These are phyloP conservation scores for Sphaerophoria taeniata DNA, from an alignment of 2,888 invertebrate species.

Conservation along the genomic window DNA sequence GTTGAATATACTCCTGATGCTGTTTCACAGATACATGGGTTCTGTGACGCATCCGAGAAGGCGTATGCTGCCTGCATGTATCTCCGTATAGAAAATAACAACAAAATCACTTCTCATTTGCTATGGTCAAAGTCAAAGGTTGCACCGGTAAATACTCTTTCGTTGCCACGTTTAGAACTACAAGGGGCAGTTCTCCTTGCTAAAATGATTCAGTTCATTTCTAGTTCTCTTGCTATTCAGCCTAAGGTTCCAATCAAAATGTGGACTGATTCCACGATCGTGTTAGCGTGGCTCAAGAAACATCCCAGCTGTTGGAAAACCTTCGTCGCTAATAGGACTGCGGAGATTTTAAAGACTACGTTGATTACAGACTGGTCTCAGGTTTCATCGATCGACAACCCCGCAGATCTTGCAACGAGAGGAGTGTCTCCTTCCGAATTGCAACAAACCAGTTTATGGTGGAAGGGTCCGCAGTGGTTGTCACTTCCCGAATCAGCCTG, in stretches of 20 bases:
- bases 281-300: conserved; percentile 30
- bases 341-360: conserved; percentile 12
- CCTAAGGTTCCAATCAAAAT: neutral
- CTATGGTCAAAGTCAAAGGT: conserved; percentile 36
- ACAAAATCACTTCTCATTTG: conserved; percentile 1
- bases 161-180: conserved; percentile 37
- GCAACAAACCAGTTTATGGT: conserved; percentile 32
- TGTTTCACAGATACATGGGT: conserved; percentile 37
- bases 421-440: conserved; percentile 31
- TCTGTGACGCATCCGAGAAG: conserved; percentile 57
- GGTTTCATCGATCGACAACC: conserved; percentile 46
- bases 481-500: conserved; percentile 25
- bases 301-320: conserved; percentile 45
- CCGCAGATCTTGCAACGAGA: conserved; percentile 48
- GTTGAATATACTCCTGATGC: conserved; percentile 21
- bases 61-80: conserved; percentile 43
- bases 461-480: conserved; percentile 50
- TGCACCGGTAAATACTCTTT: conserved; percentile 40
- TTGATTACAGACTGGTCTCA: conserved; percentile 36
- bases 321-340: conserved; percentile 51
- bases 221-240: neutral
- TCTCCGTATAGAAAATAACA: neutral
- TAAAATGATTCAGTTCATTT: neutral
- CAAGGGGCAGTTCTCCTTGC: conserved; percentile 41
- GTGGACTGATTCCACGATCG: conserved; percentile 30